Percentiles rank a stretch among this genome's conserved stretches.
phyloP scores from a whole-genome alignment of 2,113 vertebrate species.

The Anas platyrhynchos region DNA sequence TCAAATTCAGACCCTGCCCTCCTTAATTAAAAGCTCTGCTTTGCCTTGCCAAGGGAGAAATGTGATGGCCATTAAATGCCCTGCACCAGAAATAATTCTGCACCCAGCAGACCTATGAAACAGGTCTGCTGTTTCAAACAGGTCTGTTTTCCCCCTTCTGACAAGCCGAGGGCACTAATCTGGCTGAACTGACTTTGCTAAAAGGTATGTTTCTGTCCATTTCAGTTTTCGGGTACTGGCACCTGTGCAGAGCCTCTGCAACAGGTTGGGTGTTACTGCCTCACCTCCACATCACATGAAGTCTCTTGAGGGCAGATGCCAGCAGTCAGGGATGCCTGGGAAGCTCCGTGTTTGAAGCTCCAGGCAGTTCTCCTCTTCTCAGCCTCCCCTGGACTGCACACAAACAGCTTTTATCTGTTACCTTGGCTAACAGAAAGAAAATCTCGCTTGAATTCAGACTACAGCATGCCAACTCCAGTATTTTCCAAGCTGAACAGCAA shows the following conservation, averaged over 20 bases:
- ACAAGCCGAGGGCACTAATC: fast-evolving
- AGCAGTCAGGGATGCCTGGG: slow-evolving; percentile 46
- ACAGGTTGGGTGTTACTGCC: neutral
- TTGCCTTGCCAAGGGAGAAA: slow-evolving; percentile 29
- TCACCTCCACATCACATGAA: neutral
- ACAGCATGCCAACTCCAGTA: neutral
- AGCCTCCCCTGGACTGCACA: slow-evolving; percentile 33
- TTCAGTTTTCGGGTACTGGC: neutral
- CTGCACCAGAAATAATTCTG: slow-evolving; percentile 14
- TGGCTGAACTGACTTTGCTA: neutral
- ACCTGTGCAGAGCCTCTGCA: neutral
- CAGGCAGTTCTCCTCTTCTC: slow-evolving; percentile 72
- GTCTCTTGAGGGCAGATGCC: neutral
- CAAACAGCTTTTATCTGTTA: neutral
- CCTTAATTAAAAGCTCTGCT: slow-evolving; percentile 47
- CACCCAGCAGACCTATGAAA: neutral
- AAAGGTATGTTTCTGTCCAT: neutral
- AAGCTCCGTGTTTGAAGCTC: slow-evolving; percentile 69
- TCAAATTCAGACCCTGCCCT: slow-evolving; percentile 8
- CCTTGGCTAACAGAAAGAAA: neutral
- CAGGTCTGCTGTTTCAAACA: neutral
- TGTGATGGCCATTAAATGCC: slow-evolving; percentile 1
- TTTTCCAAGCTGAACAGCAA: neutral
- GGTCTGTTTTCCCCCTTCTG: neutral
- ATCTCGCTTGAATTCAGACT: neutral